Evolutionary conservation across 1,140 invertebrate species (phyloP), one percentile per base, ranked within the genome.

Genomic region (Cotesia vestalis): DNA sequence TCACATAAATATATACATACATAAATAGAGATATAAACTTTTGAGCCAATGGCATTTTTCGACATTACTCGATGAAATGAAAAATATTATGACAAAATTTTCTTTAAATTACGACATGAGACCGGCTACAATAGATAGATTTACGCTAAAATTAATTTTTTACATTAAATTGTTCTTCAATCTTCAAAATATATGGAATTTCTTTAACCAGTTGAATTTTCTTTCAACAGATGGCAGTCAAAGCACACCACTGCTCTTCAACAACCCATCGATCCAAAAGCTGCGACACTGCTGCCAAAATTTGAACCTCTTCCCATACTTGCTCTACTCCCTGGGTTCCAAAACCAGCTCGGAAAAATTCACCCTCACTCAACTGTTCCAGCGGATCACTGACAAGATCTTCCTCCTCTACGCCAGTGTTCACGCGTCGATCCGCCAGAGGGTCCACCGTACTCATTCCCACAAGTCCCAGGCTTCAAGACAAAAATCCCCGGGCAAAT

Each of bases 241-340:
- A 40, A 79, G 83, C 9, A 82, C 86, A 12, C 85, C 84, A 1
- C 72, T 77, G 53, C 68, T 87, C 4, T 86, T 86, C 14, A 75
- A 80, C 0, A 80, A 85, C 51, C 69, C 82, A 3, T 85, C 85
- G 0, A 87, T 86, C 78, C 83, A 86, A 51, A 85, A 81, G 62
- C 81, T 87, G 20, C 83, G 84, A 1, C 85, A 87, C 62, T 87
- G 86, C 36, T 87, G 84, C 46, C 85, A 86, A 68, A 87, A 87
- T 74, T 46, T 87, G 4, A 86, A 86, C 66, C 75, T 86, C 2
- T 78, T 87, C 40, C 85, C 85, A 6, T 86, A 84, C 69, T 74
- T 87, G 0, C 77, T 87, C 0, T 85, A 86, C 38, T 84, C 85
- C 0, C 83, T 85, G 55, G 85, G 81, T 46, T 83, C 84, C 0